Evolutionary conservation across 2,888 invertebrate genomes (phyloP), one percentile per base, ranked within the genome.

Genomic region (Harmothoe impar): DNA sequence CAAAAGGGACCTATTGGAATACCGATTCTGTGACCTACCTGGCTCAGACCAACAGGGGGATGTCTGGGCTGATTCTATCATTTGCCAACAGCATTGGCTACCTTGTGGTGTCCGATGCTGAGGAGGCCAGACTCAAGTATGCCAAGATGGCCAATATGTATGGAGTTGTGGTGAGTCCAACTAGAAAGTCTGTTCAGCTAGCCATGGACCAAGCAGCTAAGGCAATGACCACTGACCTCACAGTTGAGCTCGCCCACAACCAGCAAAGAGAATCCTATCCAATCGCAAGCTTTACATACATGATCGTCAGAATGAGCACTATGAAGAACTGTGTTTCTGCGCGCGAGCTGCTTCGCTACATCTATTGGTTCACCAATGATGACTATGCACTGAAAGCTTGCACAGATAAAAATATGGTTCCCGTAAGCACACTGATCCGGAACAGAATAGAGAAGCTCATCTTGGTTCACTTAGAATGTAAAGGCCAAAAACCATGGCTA

Each of bases 201-300:
- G 86, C 91, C n/a, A 91, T 92, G 78, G 89, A 91, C 29, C 33
- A 81, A 20, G 81, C 72, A 15, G 43, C 68, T 12, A 29, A 43
- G 51, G 31, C 10, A 25, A 68, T 78, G 62, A 15, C 72, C 20
- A 84, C 56, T 15, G 54, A 54, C 5, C 52, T 90, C 35, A 29
- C 62, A 5, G 54, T 86, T 17, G 52, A 35, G 5, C 85, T 92
- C 0, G 68, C 89, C 1, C 88, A 91, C 88, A 25, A 81, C 29
- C 43, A 89, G 29, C 25, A 35, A 15, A 12, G 33, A 0, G 68
- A 90, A 0, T 78, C 94, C 0, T 95, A 95, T 84, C 95, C 95
- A 0, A 93, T 95, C 0, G 93, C 94, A 7, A 93, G 93, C 15
- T 95, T 93, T 89, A 94, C 95, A 0, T 95, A 95, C 91, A 92